Base-by-base conservation (phyloP, 2,888 invertebrate species). In the Phyllotreta cruciferae region DNA sequence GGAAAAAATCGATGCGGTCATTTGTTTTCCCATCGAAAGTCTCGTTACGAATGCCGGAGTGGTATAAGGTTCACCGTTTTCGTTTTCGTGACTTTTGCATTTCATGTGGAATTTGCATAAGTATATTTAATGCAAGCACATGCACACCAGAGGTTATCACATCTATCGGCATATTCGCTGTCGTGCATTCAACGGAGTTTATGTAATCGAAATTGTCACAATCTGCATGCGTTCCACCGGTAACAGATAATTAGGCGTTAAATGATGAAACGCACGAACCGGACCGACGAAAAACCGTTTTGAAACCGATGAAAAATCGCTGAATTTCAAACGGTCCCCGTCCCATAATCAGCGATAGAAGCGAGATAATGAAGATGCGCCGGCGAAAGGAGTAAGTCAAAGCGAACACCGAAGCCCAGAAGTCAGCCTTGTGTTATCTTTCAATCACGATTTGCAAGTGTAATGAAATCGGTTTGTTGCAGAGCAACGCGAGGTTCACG, bases 401-500 rank as follows among this genome's bases (percentile, higher is more conserved):
- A 9, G 41, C 41, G 41, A 44, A 14, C 1, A 14, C 8, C n/a
- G 58, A 50, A 24, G 39, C 45, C 62, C 57, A 63, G 56, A 69
- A 65, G 63, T 67, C 70, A 67, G 37, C 60, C 55, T 60, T 39
- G 57, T 60, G 67, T 64, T 60, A 66, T 68, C 66, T 61, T 66
- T 56, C 67, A 66, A 70, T 67, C 65, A 62, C 58, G 65, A 70
- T 73, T 72, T 72, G 72, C 72, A 73, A 71, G 71, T 70, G 69
- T 69, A 70, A 71, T 72, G 67, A 69, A 71, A 71, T 70, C 63
- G 69, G 66, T 68, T 72, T 66, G 69, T 63, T 68, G 70, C 71
- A 72, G 65, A 69, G 70, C 72, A 72, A 71, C 72, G 71, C 70
- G 73, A 74, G 73, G 58, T 58, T 41, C 45, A 70, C 67, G 72